phyloP scores from a whole-genome alignment of 2,113 vertebrate species.

The Steatornis caripensis region DNA sequence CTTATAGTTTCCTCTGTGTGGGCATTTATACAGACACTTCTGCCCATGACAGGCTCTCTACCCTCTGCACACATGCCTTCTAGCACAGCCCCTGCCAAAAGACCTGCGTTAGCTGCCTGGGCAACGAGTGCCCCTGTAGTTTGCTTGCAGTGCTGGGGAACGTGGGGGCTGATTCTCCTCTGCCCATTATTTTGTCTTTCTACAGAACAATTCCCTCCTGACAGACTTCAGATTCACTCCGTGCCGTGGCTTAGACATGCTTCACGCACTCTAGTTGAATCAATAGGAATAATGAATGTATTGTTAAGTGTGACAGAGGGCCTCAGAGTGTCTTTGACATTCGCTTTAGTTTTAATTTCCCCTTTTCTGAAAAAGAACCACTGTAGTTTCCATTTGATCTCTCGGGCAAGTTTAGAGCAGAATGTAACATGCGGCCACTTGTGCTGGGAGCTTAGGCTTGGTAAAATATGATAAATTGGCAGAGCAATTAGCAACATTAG shows the following conservation, averaged over 20 bases:
- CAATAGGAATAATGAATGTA: neutral
- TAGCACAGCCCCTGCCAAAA: neutral
- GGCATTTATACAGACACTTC: neutral
- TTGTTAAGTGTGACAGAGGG: neutral
- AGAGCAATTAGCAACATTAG: neutral
- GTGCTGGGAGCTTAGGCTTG: neutral
- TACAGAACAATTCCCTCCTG: neutral
- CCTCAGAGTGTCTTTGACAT: neutral
- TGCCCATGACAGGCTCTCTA: neutral
- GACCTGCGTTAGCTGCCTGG: neutral
- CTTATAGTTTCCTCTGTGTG: neutral
- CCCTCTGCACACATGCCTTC: rapidly evolving
- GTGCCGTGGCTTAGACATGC: neutral
- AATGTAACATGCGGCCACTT: neutral
- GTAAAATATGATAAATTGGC: neutral
- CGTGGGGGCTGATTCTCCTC: neutral
- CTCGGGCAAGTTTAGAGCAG: neutral
- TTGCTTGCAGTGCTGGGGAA: neutral
- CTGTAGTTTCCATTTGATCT: neutral
- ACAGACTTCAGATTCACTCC: neutral
- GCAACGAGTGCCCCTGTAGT: rapidly evolving
- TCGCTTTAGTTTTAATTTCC: neutral
- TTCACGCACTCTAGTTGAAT: neutral
- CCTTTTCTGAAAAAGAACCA: neutral
- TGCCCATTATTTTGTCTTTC: neutral